Base-by-base conservation (phyloP, 2,113 vertebrate genomes). In the Neodon shergylaensis region DNA sequence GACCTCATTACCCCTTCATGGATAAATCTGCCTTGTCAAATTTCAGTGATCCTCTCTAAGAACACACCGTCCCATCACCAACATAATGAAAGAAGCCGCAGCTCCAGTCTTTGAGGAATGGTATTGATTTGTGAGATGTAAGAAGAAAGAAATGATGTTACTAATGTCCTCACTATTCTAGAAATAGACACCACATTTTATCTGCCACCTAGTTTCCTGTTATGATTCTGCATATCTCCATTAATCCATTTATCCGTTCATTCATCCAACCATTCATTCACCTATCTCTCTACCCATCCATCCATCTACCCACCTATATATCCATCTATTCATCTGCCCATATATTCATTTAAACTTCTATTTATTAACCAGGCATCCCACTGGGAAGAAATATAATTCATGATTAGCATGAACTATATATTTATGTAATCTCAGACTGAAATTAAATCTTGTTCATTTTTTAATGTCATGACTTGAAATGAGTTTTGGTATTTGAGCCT, bases 61-160 rank as follows among this genome's bases (percentile, higher is more conserved):
- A 91, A 87, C 73, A 63, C 2, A 94, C 66, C 82, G 78, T 65
- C 63, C 49, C n/a, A 96, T 78, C 49, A 95, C 90, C 44, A 77
- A 47, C 49, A 31, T 96, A 95, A 90, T 91, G 91, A 97, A 95
- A 92, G 63, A 94, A 97, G 86, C 96, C 95, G 77, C 94, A 97
- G 58, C 63, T 81, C 63, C 21, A 91, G 61, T 52, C 24, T 77
- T 91, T 73, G 77, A 95, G 92, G 74, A 79, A 74, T 72, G 58
- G 58, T 89, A 97, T 97, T 95, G 95, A 97, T 97, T 96, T 96
- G 63, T 68, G 83, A 94, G 33, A 94, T 31, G 49, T 42, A 58
- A 73, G 36, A 58, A 78, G 22, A 94, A 31, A 95, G 54, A 94
- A 88, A 70, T 74, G 70, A 96, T 92, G 19, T 89, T 89, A 70